Conservation (phyloP, 2,888 invertebrate genomes). For the Uropetala carovei region DNA sequence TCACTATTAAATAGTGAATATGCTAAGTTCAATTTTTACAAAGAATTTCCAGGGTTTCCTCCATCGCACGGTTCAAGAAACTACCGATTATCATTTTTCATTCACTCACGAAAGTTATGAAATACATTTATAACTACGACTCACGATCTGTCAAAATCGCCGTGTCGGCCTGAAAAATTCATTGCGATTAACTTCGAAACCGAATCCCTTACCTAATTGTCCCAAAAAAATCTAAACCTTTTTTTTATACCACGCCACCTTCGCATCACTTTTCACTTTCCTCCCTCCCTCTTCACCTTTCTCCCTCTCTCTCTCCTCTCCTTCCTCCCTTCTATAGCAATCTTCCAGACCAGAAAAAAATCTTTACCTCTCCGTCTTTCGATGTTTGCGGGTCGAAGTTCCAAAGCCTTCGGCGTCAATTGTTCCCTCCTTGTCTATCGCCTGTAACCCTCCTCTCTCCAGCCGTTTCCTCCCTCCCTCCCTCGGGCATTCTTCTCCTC, state of each 20-base stretch:
- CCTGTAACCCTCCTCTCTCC: not conserved
- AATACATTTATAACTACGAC: too few species aligned
- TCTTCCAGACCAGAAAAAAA: not conserved
- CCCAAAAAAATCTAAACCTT: not conserved
- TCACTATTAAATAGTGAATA: too few species aligned
- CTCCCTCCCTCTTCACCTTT: not conserved
- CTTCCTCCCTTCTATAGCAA: not conserved
- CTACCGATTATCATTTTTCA: too few species aligned
- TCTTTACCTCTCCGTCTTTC: not conserved
- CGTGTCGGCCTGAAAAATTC: conserved; percentile 45
- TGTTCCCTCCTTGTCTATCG: not conserved
- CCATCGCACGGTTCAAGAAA: too few species aligned
- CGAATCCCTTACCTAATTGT: not conserved
- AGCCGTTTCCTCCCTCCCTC: not conserved
- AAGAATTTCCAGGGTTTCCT: too few species aligned
- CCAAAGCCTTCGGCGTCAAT: not conserved
- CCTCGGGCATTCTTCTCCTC: not conserved
- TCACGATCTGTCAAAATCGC: not conserved
- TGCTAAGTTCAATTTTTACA: too few species aligned
- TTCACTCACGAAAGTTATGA: too few species aligned
- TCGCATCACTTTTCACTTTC: not conserved
- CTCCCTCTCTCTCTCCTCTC: not conserved
- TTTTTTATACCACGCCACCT: not conserved
- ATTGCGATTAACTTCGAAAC: conserved; percentile 12
- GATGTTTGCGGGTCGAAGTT: not conserved